Evolutionary conservation across 2,113 vertebrate species (phyloP), one percentile per base, ranked within the genome.

Genomic region (Martes martes): DNA sequence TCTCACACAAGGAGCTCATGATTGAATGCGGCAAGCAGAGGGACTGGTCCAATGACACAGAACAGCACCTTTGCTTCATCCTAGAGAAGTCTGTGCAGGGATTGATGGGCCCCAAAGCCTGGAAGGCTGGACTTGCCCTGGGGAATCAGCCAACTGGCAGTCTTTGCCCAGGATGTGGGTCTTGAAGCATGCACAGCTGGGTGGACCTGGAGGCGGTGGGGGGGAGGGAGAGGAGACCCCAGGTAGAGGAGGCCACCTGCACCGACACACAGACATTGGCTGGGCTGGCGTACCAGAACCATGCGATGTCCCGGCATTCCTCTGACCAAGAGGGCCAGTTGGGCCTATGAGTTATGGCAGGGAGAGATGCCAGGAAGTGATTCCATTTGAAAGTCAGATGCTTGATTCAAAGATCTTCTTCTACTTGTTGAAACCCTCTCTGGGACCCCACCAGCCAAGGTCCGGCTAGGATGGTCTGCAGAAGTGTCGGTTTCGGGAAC

Each of bases 291-390:
- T 36, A 21, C 21, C 61, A 23, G 82, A 89, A 15, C n/a, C 23
- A 6, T 0, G 2, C 11, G 42, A 61, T 15, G 18, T 2, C 5
- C 52, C 47, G 0, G 13, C 3, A 0, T 76, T 63, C 33, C 57
- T 84, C 5, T 47, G 57, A 24, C 2, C 26, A 21, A 71, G 16
- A 39, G 7, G 42, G 52, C 73, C 6, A 24, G 1, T 0, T 0
- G 5, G 76, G 45, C 45, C 26, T 3, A 2, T 2, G 42, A 50
- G 13, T n/a, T 42, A 0, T 0, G 7, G 14, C 36, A 8, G 42
- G 28, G 78, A 67, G 61, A 73, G 13, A 36, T 4, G 14, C 21
- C 47, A 13, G 89, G 19, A 63, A 11, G 71, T n/a, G 21, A 14
- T 61, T 36, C 39, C 16, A 3, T 19, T 4, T 69, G 50, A 63